Evolutionary conservation across 2,888 invertebrate genomes (phyloP).

Genomic region (Dolichomitus sp.): DNA sequence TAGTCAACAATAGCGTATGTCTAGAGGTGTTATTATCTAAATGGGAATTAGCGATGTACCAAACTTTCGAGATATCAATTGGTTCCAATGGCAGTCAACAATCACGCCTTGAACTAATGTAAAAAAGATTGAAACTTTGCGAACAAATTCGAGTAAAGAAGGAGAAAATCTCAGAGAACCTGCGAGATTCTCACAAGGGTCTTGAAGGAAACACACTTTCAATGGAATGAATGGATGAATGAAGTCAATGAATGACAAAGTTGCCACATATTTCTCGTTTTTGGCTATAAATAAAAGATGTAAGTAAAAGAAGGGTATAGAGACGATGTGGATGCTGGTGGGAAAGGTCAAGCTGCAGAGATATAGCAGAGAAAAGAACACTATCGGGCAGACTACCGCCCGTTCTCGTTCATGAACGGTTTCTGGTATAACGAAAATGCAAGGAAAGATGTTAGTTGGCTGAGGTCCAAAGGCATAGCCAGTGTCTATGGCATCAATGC

Average conservation of each 20-base stretch:
- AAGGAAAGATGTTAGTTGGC: conserved; percentile 16
- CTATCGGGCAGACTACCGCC: conserved; percentile 16
- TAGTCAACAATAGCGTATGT: too few species aligned
- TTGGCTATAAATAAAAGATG: background rate
- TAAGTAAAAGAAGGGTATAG: background rate
- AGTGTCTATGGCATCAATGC: background rate
- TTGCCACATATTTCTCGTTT: background rate
- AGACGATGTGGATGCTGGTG: background rate
- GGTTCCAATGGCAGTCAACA: background rate
- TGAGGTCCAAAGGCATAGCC: background rate
- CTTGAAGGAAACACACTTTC: background rate
- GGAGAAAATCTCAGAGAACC: background rate
- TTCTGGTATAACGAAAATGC: conserved; percentile 33
- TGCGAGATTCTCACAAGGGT: background rate
- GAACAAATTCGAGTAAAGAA: background rate
- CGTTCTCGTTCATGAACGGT: background rate
- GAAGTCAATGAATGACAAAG: background rate
- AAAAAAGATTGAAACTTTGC: background rate
- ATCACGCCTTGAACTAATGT: background rate
- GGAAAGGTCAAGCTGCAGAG: background rate
- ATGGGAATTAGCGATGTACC: too few species aligned
- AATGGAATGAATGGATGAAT: conserved; percentile 10
- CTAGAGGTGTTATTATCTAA: too few species aligned
- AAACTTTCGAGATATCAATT: too few species aligned
- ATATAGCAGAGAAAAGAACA: conserved; percentile 3